Evolutionary conservation across 1,140 invertebrate genomes (phyloP), one percentile per base, ranked within the genome.

Genomic region (Drosophila parvula): DNA sequence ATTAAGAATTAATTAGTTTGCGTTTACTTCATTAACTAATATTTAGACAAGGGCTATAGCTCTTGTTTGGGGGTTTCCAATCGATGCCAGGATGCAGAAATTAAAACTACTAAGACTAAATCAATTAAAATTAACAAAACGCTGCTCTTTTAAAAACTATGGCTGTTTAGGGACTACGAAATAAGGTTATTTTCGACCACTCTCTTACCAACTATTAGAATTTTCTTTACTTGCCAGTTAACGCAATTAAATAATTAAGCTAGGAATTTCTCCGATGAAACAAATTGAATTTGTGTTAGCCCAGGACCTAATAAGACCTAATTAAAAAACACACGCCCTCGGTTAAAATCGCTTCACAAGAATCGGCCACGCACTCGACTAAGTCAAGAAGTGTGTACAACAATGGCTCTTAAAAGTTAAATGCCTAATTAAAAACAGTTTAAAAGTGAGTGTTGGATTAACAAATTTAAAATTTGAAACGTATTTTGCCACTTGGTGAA

Each of bases 71-170:
- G 16, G 18, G 65, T 55, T 61, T 76, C 78, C 76, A 83, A 83
- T 73, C 78, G 65, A 44, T 65, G 80, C 83, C 75, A 86, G 51
- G 51, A 81, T 78, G 84, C 73, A 55, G 40, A 77, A 74, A 79
- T 80, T 89, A 89, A 80, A 78, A 89, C 76, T 88, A 89, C 73
- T 77, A 83, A 67, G 78, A 89, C 84, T 88, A 88, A 55, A 83
- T 78, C 55, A 57, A 68, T 85, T 86, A 88, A 88, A 78, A 84
- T 89, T 89, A 88, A 88, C 76, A 89, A 88, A 88, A 89, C 83
- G 70, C 71, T 65, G 61, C 57, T 58, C 44, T 79, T 79, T 67
- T 55, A 27, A 43, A 77, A 83, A 65, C 81, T 85, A 85, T 75
- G 78, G 82, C 65, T 85, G 57, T 75, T 53, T 75, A 64, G 60